Conservation (phyloP, 2,797 vertebrate genomes). For the Corythornis leucogaster region DNA sequence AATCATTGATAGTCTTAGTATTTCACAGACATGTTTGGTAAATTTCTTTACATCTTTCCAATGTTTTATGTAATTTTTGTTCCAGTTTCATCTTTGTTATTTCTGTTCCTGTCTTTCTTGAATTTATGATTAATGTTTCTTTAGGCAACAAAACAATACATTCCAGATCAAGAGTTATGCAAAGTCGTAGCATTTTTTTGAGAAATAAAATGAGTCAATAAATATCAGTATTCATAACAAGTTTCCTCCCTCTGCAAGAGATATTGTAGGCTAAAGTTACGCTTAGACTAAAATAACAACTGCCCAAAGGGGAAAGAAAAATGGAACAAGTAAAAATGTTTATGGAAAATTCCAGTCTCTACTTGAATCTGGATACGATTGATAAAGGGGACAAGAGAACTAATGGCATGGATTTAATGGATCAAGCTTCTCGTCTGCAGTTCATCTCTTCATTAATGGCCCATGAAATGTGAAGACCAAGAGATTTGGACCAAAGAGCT, state of each 20-base stretch:
- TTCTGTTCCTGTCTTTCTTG: constrained; percentile 43
- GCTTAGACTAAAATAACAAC: constrained; percentile 20
- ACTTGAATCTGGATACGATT: not conserved
- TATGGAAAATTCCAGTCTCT: constrained; percentile 52
- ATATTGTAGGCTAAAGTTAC: constrained; percentile 28
- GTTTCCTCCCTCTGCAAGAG: not conserved
- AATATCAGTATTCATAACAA: constrained; percentile 25
- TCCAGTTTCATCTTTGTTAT: constrained; percentile 47
- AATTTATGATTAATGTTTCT: constrained; percentile 63
- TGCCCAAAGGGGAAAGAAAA: not conserved
- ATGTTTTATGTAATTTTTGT: constrained; percentile 58
- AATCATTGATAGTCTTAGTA: not conserved
- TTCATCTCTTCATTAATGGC: constrained; percentile 66
- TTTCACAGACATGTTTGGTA: constrained; percentile 19
- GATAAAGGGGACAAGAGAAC: constrained; percentile 54
- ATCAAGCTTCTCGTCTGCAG: constrained; percentile 56
- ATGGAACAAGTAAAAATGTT: not conserved
- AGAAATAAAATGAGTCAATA: constrained; percentile 41
- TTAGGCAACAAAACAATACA: constrained; percentile 44
- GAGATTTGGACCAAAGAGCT: constrained; percentile 57
- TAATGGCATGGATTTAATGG: constrained; percentile 53
- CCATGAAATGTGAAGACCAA: constrained; percentile 65
- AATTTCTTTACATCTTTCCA: constrained; percentile 54
- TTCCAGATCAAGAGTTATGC: constrained; percentile 38
- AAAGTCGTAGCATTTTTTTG: constrained; percentile 17